Evolutionary conservation across 2,888 invertebrate genomes (phyloP).

Genomic region (Strigamia crassipes): DNA sequence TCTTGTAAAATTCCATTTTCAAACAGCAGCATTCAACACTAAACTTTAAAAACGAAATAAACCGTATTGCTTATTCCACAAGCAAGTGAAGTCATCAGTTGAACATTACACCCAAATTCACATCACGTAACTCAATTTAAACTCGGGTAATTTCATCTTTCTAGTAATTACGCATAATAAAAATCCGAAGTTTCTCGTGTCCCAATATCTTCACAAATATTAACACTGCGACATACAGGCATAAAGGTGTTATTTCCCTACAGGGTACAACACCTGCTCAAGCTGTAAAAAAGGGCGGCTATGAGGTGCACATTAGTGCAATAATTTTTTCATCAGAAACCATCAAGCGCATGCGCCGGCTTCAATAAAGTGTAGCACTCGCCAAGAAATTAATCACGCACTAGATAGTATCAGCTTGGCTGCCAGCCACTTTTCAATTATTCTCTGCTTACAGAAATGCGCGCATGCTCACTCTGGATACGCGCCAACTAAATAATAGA

Average conservation of each 20-base stretch:
- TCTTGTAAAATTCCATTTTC: too few relatives aligned
- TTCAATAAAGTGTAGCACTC: slow-evolving; percentile 28
- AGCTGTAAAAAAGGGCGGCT: slow-evolving; percentile 32
- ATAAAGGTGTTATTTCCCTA: slow-evolving; percentile 34
- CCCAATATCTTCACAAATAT: slow-evolving; percentile 17
- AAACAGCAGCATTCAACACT: too few relatives aligned
- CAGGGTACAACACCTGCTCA: slow-evolving; percentile 24
- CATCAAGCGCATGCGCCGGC: slow-evolving; percentile 33
- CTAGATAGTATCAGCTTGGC: slow-evolving; percentile 34
- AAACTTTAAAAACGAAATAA: background rate
- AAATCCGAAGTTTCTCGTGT: background rate
- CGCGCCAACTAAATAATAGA: slow-evolving; percentile 24
- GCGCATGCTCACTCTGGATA: slow-evolving; percentile 34
- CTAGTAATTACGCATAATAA: slow-evolving; percentile 21
- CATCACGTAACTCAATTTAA: slow-evolving; percentile 27
- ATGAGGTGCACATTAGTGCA: slow-evolving; percentile 32
- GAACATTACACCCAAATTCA: background rate
- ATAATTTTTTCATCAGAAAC: slow-evolving; percentile 37
- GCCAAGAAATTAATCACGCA: slow-evolving; percentile 37
- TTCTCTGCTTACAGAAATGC: slow-evolving; percentile 1
- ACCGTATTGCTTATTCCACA: background rate
- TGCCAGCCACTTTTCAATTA: slow-evolving; percentile 31
- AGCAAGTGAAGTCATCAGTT: background rate
- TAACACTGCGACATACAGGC: slow-evolving; percentile 16
- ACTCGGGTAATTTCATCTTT: slow-evolving; percentile 10